Evolutionary conservation across 2,113 vertebrate species (phyloP).

Genomic region (Gallinago media): DNA sequence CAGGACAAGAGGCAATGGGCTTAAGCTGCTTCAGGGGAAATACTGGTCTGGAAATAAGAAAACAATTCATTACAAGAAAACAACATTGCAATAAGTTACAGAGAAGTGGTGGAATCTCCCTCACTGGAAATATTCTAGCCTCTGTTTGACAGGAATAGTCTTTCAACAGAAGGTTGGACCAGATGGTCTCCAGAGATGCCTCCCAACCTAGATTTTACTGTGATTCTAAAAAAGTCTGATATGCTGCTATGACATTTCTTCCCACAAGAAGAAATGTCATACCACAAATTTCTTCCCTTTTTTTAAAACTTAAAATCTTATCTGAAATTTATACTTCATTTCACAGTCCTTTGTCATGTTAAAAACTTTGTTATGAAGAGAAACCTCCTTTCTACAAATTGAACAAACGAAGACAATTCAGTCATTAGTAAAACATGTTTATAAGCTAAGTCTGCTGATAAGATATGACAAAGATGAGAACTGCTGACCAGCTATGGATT

Average conservation of each 20-base stretch:
- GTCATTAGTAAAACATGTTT: background rate
- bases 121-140: background rate
- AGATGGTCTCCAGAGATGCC: slow-evolving; percentile 33
- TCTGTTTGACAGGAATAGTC: slow-evolving; percentile 25
- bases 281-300: no score
- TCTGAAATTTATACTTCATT: background rate
- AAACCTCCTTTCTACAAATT: background rate
- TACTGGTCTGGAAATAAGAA: background rate
- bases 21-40: background rate
- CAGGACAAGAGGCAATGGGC: background rate
- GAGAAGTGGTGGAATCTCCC: background rate
- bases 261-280: background rate
- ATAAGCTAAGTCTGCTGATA: background rate
- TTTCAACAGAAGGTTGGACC: slow-evolving; percentile 50
- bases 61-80: background rate
- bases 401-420: background rate
- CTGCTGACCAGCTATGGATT: background rate
- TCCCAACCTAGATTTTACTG: background rate
- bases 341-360: background rate
- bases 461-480: background rate
- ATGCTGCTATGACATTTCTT: background rate
- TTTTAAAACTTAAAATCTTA: background rate
- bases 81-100: background rate
- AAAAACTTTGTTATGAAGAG: background rate
- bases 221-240: background rate